A percentile compares a stretch with the other conserved stretches of the same genome.
Conservation (phyloP, 37 sponge, comb jelly and placozoan genomes). For the Chondrosia reniformis region DNA sequence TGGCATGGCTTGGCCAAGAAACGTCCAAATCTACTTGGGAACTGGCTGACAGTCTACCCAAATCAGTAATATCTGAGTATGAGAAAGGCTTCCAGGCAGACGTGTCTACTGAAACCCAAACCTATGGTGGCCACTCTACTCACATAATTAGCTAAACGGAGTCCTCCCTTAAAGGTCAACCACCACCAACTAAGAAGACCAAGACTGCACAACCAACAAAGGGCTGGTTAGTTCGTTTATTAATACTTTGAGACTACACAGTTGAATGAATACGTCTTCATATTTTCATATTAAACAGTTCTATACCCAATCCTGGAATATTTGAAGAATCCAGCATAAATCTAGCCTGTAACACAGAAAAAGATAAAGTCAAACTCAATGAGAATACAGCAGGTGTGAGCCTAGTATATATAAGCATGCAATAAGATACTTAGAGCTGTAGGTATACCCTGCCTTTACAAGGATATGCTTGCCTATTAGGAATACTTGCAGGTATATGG, state of each 20-base stretch:
- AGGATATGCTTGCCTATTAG: neutral
- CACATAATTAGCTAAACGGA: too few species aligned
- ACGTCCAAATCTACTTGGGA: neutral
- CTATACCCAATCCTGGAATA: too few species aligned
- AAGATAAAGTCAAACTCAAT: conserved; percentile 28
- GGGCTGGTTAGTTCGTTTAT: too few species aligned
- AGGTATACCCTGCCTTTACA: too few species aligned
- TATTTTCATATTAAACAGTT: too few species aligned
- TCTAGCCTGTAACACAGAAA: conserved; percentile 39
- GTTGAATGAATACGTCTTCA: too few species aligned
- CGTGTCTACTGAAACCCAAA: neutral
- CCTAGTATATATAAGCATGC: neutral
- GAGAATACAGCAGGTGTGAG: conserved; percentile 32
- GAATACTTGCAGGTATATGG: conserved; percentile 34
- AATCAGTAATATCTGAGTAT: neutral
- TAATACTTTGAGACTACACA: too few species aligned
- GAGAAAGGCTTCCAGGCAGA: neutral
- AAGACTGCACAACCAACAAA: too few species aligned
- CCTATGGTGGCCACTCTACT: neutral
- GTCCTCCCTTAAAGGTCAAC: too few species aligned
- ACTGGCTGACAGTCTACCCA: neutral
- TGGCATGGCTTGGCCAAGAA: neutral
- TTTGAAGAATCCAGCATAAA: too few species aligned
- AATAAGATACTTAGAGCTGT: too few species aligned
- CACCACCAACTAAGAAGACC: too few species aligned